Evolutionary conservation across 2,113 vertebrate species (phyloP), one percentile per base, ranked within the genome.

Genomic region (Semicossyphus pulcher): DNA sequence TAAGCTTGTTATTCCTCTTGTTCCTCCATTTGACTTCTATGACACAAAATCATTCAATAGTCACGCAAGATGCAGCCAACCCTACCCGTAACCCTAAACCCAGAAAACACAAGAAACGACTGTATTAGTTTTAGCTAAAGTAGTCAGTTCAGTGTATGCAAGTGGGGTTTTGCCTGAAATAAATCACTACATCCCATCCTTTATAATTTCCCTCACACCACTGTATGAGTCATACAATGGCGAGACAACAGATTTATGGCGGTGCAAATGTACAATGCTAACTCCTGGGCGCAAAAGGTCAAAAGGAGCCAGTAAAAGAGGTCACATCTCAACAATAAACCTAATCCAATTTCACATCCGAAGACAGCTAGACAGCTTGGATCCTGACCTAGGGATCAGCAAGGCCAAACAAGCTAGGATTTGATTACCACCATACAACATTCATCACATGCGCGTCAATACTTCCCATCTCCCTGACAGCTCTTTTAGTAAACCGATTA

Each of bases 391-490:
- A 4, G 31, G 21, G 53, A 51, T 66, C 53, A 57, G 28, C 68
- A 41, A 77, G 52, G 49, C 25, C 64, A 72, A 25, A 45, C 9
- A 54, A 52, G 48, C 18, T 0, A 10, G 52, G 47, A 82, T 76
- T 78, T 49, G 31, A 84, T 78, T 42, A 52, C 48, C 10, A n/a
- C 9, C 34, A 25, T 26, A 25, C 12, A 58, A 36, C 37, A 85
- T 85, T 66, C 51, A 83, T 85, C 79, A 75, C 23, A 21, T 14
- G 26, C 12, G 11, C 34, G 57, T 73, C 73, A 63, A 59, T 67
- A 62, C 62, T 12, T 60, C 16, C 12, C 31, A 32, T 51, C 9
- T 31, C 42, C 28, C 59, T 28, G 34, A 47, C 31, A 53, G n/a
- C 49, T 42, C 4, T 58, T 42, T 52, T 4, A 18, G 45, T 8